A percentile compares a stretch with the other conserved stretches of the same genome.
Evolutionary conservation across 2,888 invertebrate species (phyloP).

Genomic region (Theretra japonica): DNA sequence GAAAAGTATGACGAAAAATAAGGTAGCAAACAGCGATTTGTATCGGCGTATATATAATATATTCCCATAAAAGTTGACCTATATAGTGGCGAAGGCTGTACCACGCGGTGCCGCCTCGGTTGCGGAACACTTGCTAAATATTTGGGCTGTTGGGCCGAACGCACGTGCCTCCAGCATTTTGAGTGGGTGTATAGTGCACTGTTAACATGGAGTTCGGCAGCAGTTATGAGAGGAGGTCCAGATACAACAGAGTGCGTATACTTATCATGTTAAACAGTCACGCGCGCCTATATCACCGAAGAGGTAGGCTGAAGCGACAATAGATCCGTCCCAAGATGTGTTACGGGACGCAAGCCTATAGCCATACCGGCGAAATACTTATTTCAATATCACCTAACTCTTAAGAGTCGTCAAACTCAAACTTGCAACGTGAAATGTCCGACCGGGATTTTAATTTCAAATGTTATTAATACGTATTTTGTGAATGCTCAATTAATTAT

Average conservation of each 20-base stretch:
- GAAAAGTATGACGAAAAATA: too few relatives aligned
- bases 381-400: too few relatives aligned
- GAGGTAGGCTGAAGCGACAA: too few relatives aligned
- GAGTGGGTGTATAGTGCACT: neutral
- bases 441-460: too few relatives aligned
- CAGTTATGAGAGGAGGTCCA: slow-evolving; percentile 82
- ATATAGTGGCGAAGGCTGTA: slow-evolving; percentile 57
- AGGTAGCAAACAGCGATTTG: neutral
- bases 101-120: slow-evolving; percentile 39
- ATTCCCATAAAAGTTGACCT: slow-evolving; percentile 63
- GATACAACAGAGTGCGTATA: slow-evolving; percentile 72
- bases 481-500: too few relatives aligned
- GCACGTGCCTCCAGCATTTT: slow-evolving; percentile 15
- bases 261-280: neutral
- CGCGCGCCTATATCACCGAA: too few relatives aligned
- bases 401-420: too few relatives aligned
- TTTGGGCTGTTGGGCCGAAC: slow-evolving; percentile 38
- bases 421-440: too few relatives aligned
- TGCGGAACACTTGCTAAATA: slow-evolving; percentile 53
- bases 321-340: too few relatives aligned
- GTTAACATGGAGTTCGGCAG: slow-evolving; percentile 82
- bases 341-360: too few relatives aligned
- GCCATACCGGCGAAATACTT: too few relatives aligned
- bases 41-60: slow-evolving; percentile 10
- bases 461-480: too few relatives aligned